Evolutionary conservation across 1,140 invertebrate genomes (phyloP), one percentile per base, ranked within the genome.

Genomic region (Neodiprion virginianus): DNA sequence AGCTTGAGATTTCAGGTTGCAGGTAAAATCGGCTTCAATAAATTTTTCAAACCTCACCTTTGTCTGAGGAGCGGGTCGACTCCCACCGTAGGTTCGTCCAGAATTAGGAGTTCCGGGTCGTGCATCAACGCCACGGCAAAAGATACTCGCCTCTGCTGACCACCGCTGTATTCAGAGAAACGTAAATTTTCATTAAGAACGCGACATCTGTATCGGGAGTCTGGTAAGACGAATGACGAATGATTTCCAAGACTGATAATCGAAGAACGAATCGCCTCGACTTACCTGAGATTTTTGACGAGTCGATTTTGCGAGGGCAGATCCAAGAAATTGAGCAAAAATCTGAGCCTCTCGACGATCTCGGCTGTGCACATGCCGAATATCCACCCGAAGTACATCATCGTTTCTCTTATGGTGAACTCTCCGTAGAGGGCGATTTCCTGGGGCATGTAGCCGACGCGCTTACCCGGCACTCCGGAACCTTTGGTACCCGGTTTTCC

Each of bases 311-410:
- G 92, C 78, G 94, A 93, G 3, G 96, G 96, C 77, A 98, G 88
- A 86, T 97, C 95, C 4, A 98, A 90, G 85, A 99, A 97, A 82
- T 96, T 93, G 1, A 98, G 86, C 4, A 99, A 90, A 88, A 99
- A 99, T 75, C 94, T 91, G 75, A 96, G 92, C 80, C 96, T 92
- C 76, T 95, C 93, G 21, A 92, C 89, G 74, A 98, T 96, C 84
- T 96, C 93, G 47, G 90, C 85, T 5, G 93, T 93, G 79, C 92
- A 90, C 96, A 99, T 97, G 72, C 96, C 95, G 83, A 97, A 96
- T 79, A 99, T 95, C 91, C 96, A 95, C n/a, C 97, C 97, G 87
- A 99, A 99, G 85, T 98, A 99, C 90, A 95, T 93, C 92, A 99
- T 94, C 0, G 97, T 99, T 85, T 99, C 98, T 75, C 93, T 92